These are phyloP conservation scores for Caenorhabditis japonica DNA, from an alignment of 2,888 invertebrate species.

Conservation along the genomic window DNA sequence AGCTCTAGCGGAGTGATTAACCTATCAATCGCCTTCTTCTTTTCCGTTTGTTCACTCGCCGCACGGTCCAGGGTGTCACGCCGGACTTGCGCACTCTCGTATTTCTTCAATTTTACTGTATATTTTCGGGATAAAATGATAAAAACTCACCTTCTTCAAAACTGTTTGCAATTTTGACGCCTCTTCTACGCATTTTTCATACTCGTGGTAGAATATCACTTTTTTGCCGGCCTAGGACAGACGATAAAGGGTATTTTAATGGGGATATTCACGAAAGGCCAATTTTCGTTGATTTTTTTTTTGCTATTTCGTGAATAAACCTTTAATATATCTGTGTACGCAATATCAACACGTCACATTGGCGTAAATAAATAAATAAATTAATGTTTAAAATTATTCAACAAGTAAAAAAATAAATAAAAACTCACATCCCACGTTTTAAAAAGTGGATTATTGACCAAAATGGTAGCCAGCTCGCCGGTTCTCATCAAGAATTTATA, in stretches of 20 bases:
- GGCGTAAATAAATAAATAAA: neutral
- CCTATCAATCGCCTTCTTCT: conserved; percentile 2
- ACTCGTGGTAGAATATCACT: conserved; percentile 5
- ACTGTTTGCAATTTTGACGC: conserved; percentile 22
- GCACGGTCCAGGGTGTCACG: conserved; percentile 16
- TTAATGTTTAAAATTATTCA: neutral
- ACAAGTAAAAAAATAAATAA: too few relatives aligned
- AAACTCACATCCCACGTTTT: neutral
- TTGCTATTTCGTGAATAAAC: too few relatives aligned
- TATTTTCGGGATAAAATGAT: neutral
- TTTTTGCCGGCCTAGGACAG: too few relatives aligned
- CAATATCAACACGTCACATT: too few relatives aligned
- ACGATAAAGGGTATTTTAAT: too few relatives aligned
- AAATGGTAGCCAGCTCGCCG: conserved; percentile 24
- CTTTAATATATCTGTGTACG: too few relatives aligned
- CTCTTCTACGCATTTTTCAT: conserved; percentile 7
- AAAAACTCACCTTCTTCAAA: conserved; percentile 17
- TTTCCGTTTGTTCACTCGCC: conserved; percentile 13
- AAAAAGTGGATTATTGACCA: conserved; percentile 7
- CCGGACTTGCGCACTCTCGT: conserved; percentile 19
- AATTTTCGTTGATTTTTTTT: neutral
- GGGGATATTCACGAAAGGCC: too few relatives aligned
- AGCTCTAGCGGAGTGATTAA: conserved; percentile 49
- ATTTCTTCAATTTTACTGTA: conserved; percentile 34
- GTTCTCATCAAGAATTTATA: conserved; percentile 26